A percentile compares a stretch with the other conserved stretches of the same genome.
These are phyloP conservation scores for Grammomys dolichurus DNA, from an alignment of 2,113 vertebrate genomes.

Conservation along the genomic window DNA sequence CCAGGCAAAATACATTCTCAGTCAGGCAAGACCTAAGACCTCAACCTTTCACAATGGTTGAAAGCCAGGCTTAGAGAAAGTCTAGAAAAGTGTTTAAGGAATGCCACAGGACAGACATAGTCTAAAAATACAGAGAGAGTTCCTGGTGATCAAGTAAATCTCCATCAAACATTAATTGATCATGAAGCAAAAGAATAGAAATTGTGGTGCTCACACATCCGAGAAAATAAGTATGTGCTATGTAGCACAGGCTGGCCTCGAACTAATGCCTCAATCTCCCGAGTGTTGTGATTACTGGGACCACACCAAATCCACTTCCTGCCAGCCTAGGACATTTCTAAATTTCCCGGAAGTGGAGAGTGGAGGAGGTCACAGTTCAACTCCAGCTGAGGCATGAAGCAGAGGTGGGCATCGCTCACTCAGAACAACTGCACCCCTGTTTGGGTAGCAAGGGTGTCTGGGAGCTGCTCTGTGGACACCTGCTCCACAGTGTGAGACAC, in stretches of 20 bases:
- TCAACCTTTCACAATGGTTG: not conserved
- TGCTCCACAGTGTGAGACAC: not conserved
- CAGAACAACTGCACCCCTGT: too few relatives aligned
- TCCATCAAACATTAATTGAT: not conserved
- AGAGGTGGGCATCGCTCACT: not conserved
- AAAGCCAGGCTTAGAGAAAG: not conserved
- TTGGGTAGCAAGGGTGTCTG: not conserved
- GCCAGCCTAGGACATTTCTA: conserved; percentile 77
- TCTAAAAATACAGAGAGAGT: not conserved
- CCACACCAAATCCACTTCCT: not conserved
- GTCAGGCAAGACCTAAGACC: not conserved
- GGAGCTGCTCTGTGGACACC: not conserved
- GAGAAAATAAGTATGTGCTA: not conserved
- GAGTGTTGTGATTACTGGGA: not conserved
- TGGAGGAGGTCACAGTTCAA: conserved; percentile 76
- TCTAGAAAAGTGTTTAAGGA: not conserved
- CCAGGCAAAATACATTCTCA: not conserved
- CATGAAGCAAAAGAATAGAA: not conserved
- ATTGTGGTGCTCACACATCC: not conserved
- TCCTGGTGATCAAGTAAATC: not conserved
- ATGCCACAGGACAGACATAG: not conserved
- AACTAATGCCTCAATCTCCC: not conserved
- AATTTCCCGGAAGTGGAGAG: conserved; percentile 76
- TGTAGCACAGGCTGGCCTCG: not conserved
- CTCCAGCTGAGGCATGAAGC: conserved; percentile 70